phyloP scores from a whole-genome alignment of 2,797 vertebrate species.

The Toxotes lorentzi region DNA sequence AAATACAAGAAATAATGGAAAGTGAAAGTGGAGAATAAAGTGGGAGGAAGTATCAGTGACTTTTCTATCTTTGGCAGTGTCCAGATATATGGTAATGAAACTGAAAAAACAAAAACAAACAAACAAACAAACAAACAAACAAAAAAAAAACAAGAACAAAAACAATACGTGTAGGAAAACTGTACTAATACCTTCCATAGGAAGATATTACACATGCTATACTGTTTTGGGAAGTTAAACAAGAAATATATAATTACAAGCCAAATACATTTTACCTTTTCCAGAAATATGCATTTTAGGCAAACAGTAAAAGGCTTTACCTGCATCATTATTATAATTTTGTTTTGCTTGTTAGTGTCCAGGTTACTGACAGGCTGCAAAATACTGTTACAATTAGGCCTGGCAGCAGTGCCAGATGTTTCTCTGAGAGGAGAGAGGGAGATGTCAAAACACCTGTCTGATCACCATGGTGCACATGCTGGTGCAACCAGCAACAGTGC shows the following conservation, averaged over 20 bases:
- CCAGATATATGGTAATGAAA: no score
- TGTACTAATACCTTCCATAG: neutral
- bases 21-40: neutral
- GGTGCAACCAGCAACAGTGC: constrained; percentile 70
- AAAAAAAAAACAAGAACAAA: no score
- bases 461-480: constrained; percentile 80
- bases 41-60: no score
- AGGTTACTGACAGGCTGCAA: constrained; percentile 82
- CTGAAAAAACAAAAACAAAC: no score
- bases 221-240: constrained; percentile 22
- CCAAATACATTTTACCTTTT: constrained; percentile 31
- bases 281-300: constrained; percentile 22
- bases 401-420: constrained; percentile 85
- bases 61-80: no score
- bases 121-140: no score
- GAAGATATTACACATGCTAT: neutral
- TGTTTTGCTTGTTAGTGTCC: constrained; percentile 80
- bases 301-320: constrained; percentile 57
- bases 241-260: constrained; percentile 40
- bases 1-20: neutral
- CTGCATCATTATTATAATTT: constrained; percentile 77
- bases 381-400: constrained; percentile 82
- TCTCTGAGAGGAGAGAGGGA: constrained; percentile 79
- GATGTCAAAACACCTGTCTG: constrained; percentile 87
- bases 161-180: no score